Base-by-base conservation (phyloP, 2,888 invertebrate species). In the Cerceris rybyensis region DNA sequence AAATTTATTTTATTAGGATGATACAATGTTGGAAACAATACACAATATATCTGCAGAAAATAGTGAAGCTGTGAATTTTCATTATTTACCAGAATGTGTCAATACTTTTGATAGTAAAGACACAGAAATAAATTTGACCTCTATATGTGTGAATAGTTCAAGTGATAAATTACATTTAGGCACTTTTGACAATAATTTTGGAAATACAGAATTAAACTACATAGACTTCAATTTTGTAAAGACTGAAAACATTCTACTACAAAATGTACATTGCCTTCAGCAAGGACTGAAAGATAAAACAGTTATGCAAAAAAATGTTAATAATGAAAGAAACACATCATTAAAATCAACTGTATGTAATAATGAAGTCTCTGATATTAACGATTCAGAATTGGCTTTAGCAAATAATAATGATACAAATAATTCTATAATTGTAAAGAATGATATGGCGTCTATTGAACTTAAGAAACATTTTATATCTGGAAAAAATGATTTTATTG, bases 71-170 rank as follows among this genome's bases (percentile, higher is more conserved):
- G 73, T 75, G 6, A 77, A 75, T 11, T 78, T 86, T 2, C 80
- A 86, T 64, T 85, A 86, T 41, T 61, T 88, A 11, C 76, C 84
- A 70, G 84, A 87, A 60, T 86, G 82, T 50, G 74, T 84, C n/a
- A 76, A 76, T 64, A 83, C 77, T 70, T 42, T 84, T 0, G 84
- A 86, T 67, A 87, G 78, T 78, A 87, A 88, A 55, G 84, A 85
- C 65, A 81, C 83, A 0, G 84, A 73, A 6, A 72, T 85, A 13
- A 81, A 78, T 16, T 60, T 85, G 17, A 76, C 76, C 0, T 69
- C 77, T 2, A 59, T 54, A 7, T 75, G 83, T 43, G 77, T 71
- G 5, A 75, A 63, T 60, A 80, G 74, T 11, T 70, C 80, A 16
- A 77, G 73, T 6, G 78, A 77, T 6, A 80, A 80, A 16, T 78